These are phyloP conservation scores for Sphenopsis melanotis DNA, from an alignment of 2,797 vertebrate genomes.

Conservation along the genomic window DNA sequence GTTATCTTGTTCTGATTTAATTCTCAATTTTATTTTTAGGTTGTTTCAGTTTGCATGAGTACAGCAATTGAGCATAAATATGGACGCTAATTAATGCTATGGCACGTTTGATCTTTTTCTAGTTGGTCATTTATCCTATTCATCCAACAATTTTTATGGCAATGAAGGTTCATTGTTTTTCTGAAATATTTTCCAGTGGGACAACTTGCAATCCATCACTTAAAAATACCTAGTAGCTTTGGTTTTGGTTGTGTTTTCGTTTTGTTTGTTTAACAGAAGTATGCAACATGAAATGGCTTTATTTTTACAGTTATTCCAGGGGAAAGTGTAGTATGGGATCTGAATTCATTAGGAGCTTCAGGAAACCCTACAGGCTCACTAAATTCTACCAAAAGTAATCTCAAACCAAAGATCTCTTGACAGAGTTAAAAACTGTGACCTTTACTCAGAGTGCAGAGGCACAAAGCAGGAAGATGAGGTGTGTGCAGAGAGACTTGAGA, in stretches of 20 bases:
- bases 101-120: not conserved
- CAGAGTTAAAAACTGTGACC: not conserved
- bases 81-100: not conserved
- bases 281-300: not conserved
- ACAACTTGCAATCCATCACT: not conserved
- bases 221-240: not conserved
- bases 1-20: not conserved
- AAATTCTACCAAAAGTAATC: not conserved
- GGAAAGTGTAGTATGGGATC: not conserved
- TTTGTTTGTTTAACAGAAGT: not conserved
- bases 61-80: not conserved
- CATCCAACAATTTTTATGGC: not conserved
- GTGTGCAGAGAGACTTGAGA: not conserved
- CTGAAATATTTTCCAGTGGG: not conserved
- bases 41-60: not conserved
- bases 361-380: not conserved
- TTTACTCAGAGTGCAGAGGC: not conserved
- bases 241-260: not conserved
- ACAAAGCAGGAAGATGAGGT: not conserved
- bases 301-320: not conserved
- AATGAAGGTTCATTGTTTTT: not conserved
- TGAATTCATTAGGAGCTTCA: not conserved
- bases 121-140: not conserved
- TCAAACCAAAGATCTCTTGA: not conserved
- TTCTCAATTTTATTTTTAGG: not conserved